Conservation (phyloP, 2,888 invertebrate genomes). For the Chymomyza amoena region DNA sequence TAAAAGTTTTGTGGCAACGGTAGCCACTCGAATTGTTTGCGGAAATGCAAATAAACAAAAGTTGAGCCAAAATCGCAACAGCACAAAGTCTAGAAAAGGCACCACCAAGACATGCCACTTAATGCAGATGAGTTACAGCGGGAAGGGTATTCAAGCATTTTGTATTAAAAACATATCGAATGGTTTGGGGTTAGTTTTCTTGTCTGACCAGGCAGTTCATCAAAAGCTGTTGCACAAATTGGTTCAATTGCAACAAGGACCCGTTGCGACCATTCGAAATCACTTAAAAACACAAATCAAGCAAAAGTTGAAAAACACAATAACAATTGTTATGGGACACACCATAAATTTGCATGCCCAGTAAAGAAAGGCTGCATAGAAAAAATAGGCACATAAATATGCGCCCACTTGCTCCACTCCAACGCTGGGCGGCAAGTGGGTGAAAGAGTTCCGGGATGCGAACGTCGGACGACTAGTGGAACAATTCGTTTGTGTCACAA, state of each 20-base stretch:
- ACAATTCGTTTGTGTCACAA: conserved; percentile 77
- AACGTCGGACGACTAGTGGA: conserved; percentile 53
- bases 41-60: conserved; percentile 65
- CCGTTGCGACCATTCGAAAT: conserved; percentile 69
- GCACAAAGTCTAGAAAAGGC: not conserved
- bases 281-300: conserved; percentile 73
- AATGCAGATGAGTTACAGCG: not conserved
- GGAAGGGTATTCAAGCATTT: not conserved
- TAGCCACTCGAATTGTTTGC: conserved; percentile 58
- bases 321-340: conserved; percentile 75
- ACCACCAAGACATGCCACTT: not conserved
- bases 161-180: not conserved
- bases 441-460: not conserved
- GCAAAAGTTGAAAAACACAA: conserved; percentile 72
- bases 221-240: conserved; percentile 13
- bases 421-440: not conserved
- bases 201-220: conserved; percentile 25
- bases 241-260: conserved; percentile 7
- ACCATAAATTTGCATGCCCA: conserved; percentile 75
- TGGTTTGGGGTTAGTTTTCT: conserved; percentile 5
- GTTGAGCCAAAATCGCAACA: conserved; percentile 32
- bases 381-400: conserved; percentile 66
- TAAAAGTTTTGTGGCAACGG: conserved; percentile 57
- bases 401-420: conserved; percentile 16
- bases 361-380: conserved; percentile 38